Percentiles rank a stretch among this genome's conserved stretches.
These are phyloP conservation scores for Anthopleura xanthogrammica DNA, from an alignment of 92 coral and sea anemone genomes.

Conservation along the genomic window DNA sequence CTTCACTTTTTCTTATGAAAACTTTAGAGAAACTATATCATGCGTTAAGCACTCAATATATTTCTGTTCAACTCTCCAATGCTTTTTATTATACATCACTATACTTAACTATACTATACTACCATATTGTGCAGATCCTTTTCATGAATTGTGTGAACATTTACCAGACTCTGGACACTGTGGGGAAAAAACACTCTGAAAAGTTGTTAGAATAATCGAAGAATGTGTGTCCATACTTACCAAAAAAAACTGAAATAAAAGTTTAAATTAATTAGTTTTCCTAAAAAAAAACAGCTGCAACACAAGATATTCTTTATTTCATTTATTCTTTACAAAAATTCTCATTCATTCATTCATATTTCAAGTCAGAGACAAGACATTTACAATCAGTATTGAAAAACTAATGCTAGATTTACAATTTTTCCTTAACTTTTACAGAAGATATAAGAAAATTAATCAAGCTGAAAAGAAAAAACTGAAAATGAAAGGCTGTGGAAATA, in stretches of 20 bases:
- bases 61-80: no score
- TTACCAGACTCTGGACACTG: background rate
- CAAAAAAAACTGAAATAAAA: background rate
- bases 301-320: background rate
- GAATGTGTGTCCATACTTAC: background rate
- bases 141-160: background rate
- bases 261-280: background rate
- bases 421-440: background rate
- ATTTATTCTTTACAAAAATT: background rate
- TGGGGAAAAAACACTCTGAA: background rate
- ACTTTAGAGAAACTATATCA: no score
- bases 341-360: background rate
- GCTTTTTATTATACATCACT: no score
- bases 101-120: background rate
- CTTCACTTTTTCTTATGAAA: no score
- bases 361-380: constrained; percentile 4
- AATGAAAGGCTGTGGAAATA: background rate
- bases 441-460: background rate
- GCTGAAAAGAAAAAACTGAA: background rate
- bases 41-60: no score
- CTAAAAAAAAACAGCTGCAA: background rate
- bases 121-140: background rate
- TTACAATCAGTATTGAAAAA: background rate
- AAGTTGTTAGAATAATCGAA: background rate
- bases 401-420: constrained; percentile 3